Evolutionary conservation across 2,888 invertebrate species (phyloP).

Genomic region (Prosapia bicincta): DNA sequence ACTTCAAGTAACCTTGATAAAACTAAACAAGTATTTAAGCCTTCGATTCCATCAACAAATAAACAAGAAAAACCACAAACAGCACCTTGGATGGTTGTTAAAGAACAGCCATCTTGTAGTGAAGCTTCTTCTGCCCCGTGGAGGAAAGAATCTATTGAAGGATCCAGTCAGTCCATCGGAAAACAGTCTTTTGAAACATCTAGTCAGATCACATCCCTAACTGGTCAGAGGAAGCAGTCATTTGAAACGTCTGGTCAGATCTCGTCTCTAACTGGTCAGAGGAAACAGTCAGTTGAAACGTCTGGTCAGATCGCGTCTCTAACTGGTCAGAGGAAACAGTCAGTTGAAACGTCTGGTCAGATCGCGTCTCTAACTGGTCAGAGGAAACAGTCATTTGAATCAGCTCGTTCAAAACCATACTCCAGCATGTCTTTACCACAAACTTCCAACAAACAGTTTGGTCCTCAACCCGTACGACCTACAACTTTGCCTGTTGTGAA

Average conservation of each 20-base stretch:
- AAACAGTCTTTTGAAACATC: background rate
- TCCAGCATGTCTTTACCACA: background rate
- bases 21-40: conserved; percentile 22
- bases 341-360: background rate
- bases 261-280: too few relatives aligned
- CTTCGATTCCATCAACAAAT: background rate
- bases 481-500: conserved; percentile 10
- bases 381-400: background rate
- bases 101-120: conserved; percentile 9
- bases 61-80: background rate
- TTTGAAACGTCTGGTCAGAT: too few relatives aligned
- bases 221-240: background rate
- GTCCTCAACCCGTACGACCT: background rate
- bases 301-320: background rate
- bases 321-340: background rate
- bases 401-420: background rate
- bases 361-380: background rate
- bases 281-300: background rate
- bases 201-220: too few relatives aligned
- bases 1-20: conserved; percentile 11
- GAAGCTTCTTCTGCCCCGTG: conserved; percentile 3
- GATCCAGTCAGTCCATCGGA: background rate
- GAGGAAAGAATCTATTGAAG: background rate
- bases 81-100: conserved; percentile 14
- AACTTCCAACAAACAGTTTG: background rate